Evolutionary conservation across 1,140 invertebrate genomes (phyloP).

Genomic region (Caenorhabditis latens): DNA sequence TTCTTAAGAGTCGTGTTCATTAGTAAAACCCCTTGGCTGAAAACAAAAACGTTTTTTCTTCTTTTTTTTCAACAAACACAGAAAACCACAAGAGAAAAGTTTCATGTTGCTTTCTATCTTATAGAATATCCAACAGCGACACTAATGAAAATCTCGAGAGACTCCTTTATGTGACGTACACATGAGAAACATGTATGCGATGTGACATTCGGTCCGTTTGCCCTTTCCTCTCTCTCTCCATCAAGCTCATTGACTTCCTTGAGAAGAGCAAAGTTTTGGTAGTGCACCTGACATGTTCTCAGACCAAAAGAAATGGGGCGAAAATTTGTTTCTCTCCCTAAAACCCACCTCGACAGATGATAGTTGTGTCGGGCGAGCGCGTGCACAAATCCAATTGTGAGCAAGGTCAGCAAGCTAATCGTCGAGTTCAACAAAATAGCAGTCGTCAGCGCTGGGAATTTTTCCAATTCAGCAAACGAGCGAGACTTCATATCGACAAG

Average conservation of each 20-base stretch:
- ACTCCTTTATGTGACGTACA: slow-evolving; percentile 40
- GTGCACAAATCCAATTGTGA: slow-evolving; percentile 57
- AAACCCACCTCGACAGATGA: slow-evolving; percentile 54
- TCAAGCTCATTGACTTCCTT: slow-evolving; percentile 9
- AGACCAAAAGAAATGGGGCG: too few relatives aligned
- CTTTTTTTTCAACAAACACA: slow-evolving; percentile 1
- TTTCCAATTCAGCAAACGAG: slow-evolving; percentile 49
- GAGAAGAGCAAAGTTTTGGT: background rate
- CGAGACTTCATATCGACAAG: slow-evolving; percentile 42
- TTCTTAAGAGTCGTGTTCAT: slow-evolving; percentile 1
- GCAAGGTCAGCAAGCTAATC: slow-evolving; percentile 55
- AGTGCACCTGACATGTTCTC: slow-evolving; percentile 6
- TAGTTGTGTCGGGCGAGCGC: slow-evolving; percentile 40
- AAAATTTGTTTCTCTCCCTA: background rate
- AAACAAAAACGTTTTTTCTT: slow-evolving; percentile 9
- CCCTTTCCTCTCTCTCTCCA: background rate
- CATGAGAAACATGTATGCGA: slow-evolving; percentile 25
- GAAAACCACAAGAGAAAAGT: slow-evolving; percentile 1
- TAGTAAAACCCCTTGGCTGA: slow-evolving; percentile 23
- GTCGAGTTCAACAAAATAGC: slow-evolving; percentile 57
- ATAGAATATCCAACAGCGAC: background rate
- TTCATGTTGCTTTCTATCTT: slow-evolving; percentile 15
- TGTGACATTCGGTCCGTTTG: slow-evolving; percentile 39
- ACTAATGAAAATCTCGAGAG: slow-evolving; percentile 56
- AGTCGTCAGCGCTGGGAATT: slow-evolving; percentile 30